A percentile compares a stretch with the other conserved stretches of the same genome.
Conservation (phyloP, 2,797 vertebrate genomes). For the Salarias fasciatus region DNA sequence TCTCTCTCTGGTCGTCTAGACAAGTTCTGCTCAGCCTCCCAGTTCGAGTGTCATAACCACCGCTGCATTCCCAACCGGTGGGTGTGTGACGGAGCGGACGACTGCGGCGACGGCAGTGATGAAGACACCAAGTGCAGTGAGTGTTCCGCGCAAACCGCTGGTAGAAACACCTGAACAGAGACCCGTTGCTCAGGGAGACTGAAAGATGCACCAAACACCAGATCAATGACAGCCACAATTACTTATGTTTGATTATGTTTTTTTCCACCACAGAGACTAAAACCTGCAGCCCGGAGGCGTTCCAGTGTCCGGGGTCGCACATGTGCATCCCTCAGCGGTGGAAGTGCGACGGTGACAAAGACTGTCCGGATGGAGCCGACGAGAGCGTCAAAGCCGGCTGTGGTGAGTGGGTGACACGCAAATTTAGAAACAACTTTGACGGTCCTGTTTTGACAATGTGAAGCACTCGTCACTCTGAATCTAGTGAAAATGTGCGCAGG, state of each 20-base stretch:
- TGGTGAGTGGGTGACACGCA: slow-evolving; percentile 76
- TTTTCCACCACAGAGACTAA: slow-evolving; percentile 82
- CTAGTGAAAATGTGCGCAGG: too few species aligned
- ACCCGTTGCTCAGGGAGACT: too few species aligned
- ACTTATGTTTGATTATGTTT: not conserved
- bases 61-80: slow-evolving; percentile 94
- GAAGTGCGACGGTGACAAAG: slow-evolving; percentile 95
- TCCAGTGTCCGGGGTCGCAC: slow-evolving; percentile 91
- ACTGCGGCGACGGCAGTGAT: slow-evolving; percentile 92
- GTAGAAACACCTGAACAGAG: too few species aligned
- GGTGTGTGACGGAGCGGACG: slow-evolving; percentile 95
- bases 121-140: slow-evolving; percentile 93
- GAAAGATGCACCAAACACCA: too few species aligned
- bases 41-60: slow-evolving; percentile 91
- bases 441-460: too few species aligned
- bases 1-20: slow-evolving; percentile 77
- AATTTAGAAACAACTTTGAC: too few species aligned
- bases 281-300: slow-evolving; percentile 90
- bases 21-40: slow-evolving; percentile 90
- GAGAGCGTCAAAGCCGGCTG: slow-evolving; percentile 94
- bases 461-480: too few species aligned
- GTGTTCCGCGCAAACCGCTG: slow-evolving; percentile 32
- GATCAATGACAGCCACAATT: too few species aligned
- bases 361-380: slow-evolving; percentile 93
- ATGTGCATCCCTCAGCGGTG: slow-evolving; percentile 91